Conservation (phyloP, 2,113 vertebrate species). For the Azemiops feae region DNA sequence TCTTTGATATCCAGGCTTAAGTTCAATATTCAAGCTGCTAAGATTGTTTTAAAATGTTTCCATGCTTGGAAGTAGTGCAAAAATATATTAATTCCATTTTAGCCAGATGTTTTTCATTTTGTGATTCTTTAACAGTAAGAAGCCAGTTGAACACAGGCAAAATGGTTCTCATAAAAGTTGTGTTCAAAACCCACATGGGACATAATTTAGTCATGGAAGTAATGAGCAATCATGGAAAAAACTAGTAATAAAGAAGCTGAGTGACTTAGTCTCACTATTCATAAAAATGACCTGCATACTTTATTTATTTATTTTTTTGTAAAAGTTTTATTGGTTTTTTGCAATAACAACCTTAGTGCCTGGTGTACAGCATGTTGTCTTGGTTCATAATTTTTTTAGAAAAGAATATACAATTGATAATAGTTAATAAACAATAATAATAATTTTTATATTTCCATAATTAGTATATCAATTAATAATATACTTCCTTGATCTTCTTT, state of each 20-base stretch:
- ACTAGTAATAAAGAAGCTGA: constrained; percentile 7
- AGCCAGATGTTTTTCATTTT: neutral
- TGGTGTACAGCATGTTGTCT: too few relatives aligned
- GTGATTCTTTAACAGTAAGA: neutral
- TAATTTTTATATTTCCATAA: too few relatives aligned
- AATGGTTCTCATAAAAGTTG: neutral
- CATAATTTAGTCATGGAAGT: constrained; percentile 17
- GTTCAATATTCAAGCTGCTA: neutral
- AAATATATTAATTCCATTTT: neutral
- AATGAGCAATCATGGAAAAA: constrained; percentile 14
- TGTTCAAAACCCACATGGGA: neutral
- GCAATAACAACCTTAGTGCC: too few relatives aligned
- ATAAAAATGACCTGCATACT: constrained; percentile 9
- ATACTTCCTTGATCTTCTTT: too few relatives aligned
- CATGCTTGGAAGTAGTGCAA: neutral
- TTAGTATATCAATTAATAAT: too few relatives aligned
- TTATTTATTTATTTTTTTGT: too few relatives aligned
- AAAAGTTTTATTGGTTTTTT: too few relatives aligned
- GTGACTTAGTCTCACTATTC: constrained; percentile 34
- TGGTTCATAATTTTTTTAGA: too few relatives aligned
- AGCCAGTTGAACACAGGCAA: neutral
- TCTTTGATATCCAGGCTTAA: neutral
- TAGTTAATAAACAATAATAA: too few relatives aligned
- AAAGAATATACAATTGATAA: too few relatives aligned
- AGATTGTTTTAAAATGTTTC: neutral